Percentiles rank a stretch among this genome's conserved stretches.
These are phyloP conservation scores for Oreochromis tanganicae DNA, from an alignment of 2,113 vertebrate genomes.

Conservation along the genomic window DNA sequence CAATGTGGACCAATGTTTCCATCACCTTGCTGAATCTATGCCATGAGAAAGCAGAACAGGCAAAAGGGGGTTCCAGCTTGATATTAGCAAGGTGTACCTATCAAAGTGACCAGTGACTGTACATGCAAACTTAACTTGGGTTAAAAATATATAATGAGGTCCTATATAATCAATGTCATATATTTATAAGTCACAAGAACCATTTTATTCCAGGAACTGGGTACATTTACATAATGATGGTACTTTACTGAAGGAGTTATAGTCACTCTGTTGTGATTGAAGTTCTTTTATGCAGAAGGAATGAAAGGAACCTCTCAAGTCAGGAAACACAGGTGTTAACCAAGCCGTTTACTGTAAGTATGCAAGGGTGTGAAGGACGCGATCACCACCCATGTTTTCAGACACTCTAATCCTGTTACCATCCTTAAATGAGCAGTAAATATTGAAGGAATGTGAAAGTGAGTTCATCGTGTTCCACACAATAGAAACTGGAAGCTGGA, in stretches of 20 bases:
- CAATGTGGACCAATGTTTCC: background rate
- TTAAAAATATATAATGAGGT: background rate
- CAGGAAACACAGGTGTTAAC: background rate
- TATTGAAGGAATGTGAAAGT: constrained; percentile 18
- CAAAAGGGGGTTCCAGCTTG: background rate
- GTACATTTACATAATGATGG: background rate
- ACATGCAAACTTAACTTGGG: background rate
- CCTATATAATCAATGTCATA: background rate
- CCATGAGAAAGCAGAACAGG: background rate
- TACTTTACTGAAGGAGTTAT: background rate
- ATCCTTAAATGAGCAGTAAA: background rate
- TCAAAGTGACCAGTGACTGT: background rate
- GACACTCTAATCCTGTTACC: constrained; percentile 21
- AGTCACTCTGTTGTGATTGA: background rate
- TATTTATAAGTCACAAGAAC: background rate
- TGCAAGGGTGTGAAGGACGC: background rate
- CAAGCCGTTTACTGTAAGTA: background rate
- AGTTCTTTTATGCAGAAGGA: background rate
- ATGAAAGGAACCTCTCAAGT: background rate
- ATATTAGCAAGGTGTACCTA: background rate
- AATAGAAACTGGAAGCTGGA: constrained; percentile 8
- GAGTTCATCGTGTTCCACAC: background rate
- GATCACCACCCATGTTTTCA: background rate
- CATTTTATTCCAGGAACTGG: background rate
- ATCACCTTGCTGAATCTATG: background rate